A percentile compares a stretch with the other conserved stretches of the same genome.
Evolutionary conservation across 2,888 invertebrate genomes (phyloP).

Genomic region (Timema podura): DNA sequence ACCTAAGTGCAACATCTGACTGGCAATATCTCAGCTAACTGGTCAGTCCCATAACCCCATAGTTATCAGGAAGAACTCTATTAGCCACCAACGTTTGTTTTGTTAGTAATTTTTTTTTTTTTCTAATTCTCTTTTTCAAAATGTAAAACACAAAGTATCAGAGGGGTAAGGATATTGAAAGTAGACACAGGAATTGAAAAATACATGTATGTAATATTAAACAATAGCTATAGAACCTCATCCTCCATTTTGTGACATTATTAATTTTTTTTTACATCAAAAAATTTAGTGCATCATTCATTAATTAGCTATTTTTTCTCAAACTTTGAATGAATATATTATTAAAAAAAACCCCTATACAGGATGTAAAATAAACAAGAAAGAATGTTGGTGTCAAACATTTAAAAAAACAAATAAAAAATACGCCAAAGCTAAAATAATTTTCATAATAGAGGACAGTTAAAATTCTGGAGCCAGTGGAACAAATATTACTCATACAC

Average conservation of each 20-base stretch:
- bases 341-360: not conserved
- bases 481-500: not conserved
- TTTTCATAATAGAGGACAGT: not conserved
- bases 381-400: not conserved
- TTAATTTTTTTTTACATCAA: too few species aligned
- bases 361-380: conserved; percentile 8
- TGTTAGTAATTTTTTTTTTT: too few species aligned
- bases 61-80: too few species aligned
- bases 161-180: not conserved
- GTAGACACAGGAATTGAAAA: conserved; percentile 5
- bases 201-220: conserved; percentile 12
- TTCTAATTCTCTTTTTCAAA: too few species aligned
- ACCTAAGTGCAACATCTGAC: too few species aligned
- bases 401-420: conserved; percentile 11
- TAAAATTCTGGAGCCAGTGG: not conserved
- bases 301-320: not conserved
- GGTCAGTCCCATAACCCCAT: too few species aligned
- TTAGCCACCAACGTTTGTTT: too few species aligned
- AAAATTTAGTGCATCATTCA: not conserved
- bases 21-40: too few species aligned
- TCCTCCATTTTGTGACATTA: not conserved
- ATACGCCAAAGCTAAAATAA: conserved; percentile 4
- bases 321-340: not conserved
- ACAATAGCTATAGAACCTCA: conserved; percentile 13
- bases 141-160: too few species aligned